phyloP scores from a whole-genome alignment of 2,797 vertebrate genomes.

The Pipistrellus kuhlii region DNA sequence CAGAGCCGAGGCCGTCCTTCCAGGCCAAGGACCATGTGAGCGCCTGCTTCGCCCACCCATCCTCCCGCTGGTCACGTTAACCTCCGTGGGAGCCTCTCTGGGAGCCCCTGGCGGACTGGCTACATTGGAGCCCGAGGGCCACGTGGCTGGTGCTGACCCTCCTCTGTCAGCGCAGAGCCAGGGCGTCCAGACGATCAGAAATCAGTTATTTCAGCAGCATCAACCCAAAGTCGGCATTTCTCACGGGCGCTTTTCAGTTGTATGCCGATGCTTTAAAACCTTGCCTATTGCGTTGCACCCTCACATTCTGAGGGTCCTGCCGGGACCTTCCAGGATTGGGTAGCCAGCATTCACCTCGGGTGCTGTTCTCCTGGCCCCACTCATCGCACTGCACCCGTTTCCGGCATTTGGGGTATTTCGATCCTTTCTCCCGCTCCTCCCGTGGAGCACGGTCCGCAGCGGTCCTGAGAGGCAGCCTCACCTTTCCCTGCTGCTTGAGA shows the following conservation, averaged over 20 bases:
- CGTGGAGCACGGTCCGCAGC: rapidly evolving
- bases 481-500: neutral
- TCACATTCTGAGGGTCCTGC: rapidly evolving
- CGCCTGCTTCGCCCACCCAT: rapidly evolving
- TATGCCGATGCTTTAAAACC: rapidly evolving
- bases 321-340: rapidly evolving
- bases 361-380: neutral
- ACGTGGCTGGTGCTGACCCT: neutral
- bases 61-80: rapidly evolving
- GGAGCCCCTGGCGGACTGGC: neutral
- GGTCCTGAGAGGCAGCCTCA: neutral
- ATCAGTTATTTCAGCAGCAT: rapidly evolving
- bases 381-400: rapidly evolving
- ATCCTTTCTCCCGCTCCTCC: neutral
- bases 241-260: rapidly evolving
- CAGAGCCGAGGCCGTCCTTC: neutral
- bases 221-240: rapidly evolving
- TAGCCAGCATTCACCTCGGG: neutral
- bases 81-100: neutral
- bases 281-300: rapidly evolving
- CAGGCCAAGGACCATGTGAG: neutral
- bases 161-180: rapidly evolving
- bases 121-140: neutral
- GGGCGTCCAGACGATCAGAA: rapidly evolving
- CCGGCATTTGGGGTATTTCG: neutral